Evolutionary conservation across 1,140 invertebrate genomes (phyloP).

Genomic region (Piezodorus guildinii): DNA sequence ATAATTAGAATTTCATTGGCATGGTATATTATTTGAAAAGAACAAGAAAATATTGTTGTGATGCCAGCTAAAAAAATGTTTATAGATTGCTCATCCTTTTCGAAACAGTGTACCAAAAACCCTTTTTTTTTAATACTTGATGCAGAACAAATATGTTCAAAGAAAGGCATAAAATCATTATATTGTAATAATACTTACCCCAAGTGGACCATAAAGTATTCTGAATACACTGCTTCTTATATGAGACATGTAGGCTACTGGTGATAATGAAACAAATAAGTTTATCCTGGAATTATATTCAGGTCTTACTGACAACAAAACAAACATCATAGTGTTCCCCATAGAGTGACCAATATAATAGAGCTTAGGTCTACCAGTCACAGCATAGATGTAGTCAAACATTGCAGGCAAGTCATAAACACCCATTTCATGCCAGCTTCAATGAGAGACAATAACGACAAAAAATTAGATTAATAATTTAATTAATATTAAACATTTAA

Average conservation of each 20-base stretch:
- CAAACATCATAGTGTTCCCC: slow-evolving; percentile 55
- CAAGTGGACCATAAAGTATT: slow-evolving; percentile 23
- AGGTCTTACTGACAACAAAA: slow-evolving; percentile 44
- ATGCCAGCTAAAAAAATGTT: too few species aligned
- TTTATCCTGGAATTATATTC: slow-evolving; percentile 53
- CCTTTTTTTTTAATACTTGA: too few species aligned
- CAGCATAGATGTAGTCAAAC: slow-evolving; percentile 45
- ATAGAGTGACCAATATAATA: slow-evolving; percentile 57
- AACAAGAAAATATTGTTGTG: too few species aligned
- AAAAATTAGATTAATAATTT: not conserved
- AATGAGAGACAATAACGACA: too few species aligned
- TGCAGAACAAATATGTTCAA: too few species aligned
- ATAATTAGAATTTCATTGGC: too few species aligned
- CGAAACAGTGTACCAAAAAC: too few species aligned
- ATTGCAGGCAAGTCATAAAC: slow-evolving; percentile 49
- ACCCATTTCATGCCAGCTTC: slow-evolving; percentile 49
- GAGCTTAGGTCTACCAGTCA: slow-evolving; percentile 41
- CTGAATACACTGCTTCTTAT: slow-evolving; percentile 21
- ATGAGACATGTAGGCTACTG: slow-evolving; percentile 45
- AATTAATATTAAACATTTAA: too few species aligned
- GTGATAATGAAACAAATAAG: slow-evolving; percentile 55
- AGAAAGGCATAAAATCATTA: not conserved
- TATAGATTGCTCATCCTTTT: too few species aligned
- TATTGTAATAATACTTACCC: slow-evolving; percentile 9
- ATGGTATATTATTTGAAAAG: too few species aligned